Evolutionary conservation across 2,113 vertebrate species (phyloP), one percentile per base, ranked within the genome.

Genomic region (Odontophorus gujanensis): DNA sequence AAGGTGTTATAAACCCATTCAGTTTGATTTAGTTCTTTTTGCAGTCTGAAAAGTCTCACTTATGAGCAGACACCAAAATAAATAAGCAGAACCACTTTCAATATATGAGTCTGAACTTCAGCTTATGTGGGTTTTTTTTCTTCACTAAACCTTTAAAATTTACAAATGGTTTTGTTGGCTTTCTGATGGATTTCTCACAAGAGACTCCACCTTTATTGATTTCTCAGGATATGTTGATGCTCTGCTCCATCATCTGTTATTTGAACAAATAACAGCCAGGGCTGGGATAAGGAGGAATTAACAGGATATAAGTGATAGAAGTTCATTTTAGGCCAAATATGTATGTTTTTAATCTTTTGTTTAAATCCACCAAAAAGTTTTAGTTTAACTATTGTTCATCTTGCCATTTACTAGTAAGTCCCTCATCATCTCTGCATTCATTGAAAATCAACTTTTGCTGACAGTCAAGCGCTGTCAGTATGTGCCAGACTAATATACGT

Each of bases 1-100:
- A 65, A 85, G 21, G 28, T 92, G 63, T 77, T 88, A 85, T 21
- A 75, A 81, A 89, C 55, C 86, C 58, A 93, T 95, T 97, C 58
- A 32, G 1, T 93, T 85, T 45, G 38, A 81, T 93, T 61, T 82
- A 28, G 80, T 96, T 67, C 90, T 96, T 82, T 73, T n/a, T 95
- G 63, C 17, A 88, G 66, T 84, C 74, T 68, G 24, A 62, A 30
- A 36, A 92, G 89, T 65, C 2, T 43, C 48, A 72, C n/a, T 93
- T 85, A 93, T 82, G 57, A 12, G 4, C 32, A 85, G 45, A 63
- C 12, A 72, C 2, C 8, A 58, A 6, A 76, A 40, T 20, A 57
- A 36, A 75, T 30, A 91, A 26, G 22, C 30, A 85, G n/a, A 90
- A 81, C 3, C 28, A 30, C 11, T 80, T 89, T 20, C 63, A 74